phyloP scores from a whole-genome alignment of 2,888 invertebrate species.

The Allolobophora icterica region DNA sequence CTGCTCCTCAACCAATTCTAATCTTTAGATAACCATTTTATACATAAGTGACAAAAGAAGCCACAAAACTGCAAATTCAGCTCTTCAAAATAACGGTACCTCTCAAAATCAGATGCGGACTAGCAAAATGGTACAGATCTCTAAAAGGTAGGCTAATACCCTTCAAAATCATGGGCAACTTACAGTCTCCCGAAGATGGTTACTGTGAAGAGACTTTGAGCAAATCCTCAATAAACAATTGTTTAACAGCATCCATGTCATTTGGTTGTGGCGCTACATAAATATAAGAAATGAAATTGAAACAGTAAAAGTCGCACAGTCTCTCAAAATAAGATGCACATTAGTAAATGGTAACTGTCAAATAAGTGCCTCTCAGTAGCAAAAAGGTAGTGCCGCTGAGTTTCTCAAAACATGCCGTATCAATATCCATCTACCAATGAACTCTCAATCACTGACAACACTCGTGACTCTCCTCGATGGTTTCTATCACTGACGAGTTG shows the following conservation, averaged over 20 bases:
- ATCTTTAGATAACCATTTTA: background rate
- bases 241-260: background rate
- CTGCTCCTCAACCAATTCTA: background rate
- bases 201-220: background rate
- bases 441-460: no score
- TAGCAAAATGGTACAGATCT: constrained; percentile 17
- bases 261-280: background rate
- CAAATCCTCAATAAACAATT: constrained; percentile 7
- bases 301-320: background rate
- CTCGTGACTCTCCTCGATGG: no score
- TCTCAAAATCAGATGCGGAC: background rate
- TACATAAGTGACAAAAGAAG: background rate
- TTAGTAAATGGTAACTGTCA: background rate
- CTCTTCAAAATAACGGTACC: background rate
- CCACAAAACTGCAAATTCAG: background rate
- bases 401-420: no score
- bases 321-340: background rate
- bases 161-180: background rate
- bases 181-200: background rate
- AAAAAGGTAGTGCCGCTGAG: no score
- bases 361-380: background rate
- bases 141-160: background rate
- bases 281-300: background rate
- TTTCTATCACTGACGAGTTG: no score
- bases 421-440: no score